Evolutionary conservation across 2,113 vertebrate genomes (phyloP).

Genomic region (Pycnonotus jocosus): DNA sequence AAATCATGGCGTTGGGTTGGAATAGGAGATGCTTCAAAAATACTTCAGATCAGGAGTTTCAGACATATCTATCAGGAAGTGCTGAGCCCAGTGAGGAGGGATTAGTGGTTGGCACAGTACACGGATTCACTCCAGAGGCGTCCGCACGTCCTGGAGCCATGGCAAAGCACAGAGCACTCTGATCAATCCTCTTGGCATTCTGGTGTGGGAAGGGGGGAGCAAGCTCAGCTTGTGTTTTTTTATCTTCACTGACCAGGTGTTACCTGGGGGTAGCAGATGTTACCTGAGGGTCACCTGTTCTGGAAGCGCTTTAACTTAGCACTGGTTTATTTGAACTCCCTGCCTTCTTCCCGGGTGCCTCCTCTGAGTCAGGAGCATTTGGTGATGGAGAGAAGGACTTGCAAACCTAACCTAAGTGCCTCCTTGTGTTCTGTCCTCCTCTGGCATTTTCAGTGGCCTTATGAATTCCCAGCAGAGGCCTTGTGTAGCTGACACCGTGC

Average conservation of each 20-base stretch:
- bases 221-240: not conserved
- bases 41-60: not conserved
- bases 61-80: not conserved
- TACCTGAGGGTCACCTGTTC: not conserved
- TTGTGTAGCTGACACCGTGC: conserved; percentile 14
- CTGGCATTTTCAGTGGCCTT: conserved; percentile 55
- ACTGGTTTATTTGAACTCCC: not conserved
- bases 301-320: not conserved
- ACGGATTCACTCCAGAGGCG: not conserved
- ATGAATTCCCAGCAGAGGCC: conserved; percentile 19
- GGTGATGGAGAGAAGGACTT: not conserved
- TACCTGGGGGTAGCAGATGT: not conserved
- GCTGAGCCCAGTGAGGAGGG: not conserved
- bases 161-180: conserved; percentile 34
- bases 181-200: not conserved
- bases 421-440: conserved; percentile 45
- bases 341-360: not conserved
- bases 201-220: not conserved
- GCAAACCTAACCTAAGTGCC: conserved; percentile 65
- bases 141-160: not conserved
- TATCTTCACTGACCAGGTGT: not conserved
- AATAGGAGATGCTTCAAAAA: not conserved
- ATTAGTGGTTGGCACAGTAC: not conserved
- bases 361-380: not conserved
- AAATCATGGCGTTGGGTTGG: not conserved